Conservation (phyloP, 2,113 vertebrate species). For the Rattus norvegicus region DNA sequence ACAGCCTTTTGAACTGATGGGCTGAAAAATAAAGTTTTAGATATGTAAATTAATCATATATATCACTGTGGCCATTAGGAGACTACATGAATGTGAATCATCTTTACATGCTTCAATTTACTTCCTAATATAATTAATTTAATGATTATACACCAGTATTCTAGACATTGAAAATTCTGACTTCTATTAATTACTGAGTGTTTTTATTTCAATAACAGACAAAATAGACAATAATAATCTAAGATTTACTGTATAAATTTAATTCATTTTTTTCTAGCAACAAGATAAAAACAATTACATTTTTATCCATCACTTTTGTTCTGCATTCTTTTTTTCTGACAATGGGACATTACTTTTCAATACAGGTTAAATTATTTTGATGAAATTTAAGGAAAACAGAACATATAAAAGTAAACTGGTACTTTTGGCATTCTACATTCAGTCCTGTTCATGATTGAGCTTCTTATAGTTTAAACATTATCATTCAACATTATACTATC, state of each 20-base stretch:
- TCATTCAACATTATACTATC: neutral
- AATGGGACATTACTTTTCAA: neutral
- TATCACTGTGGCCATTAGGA: neutral
- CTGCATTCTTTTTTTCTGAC: neutral
- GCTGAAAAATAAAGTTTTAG: neutral
- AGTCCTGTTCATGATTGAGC: neutral
- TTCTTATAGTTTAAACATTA: neutral
- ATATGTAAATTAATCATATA: neutral
- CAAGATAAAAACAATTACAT: neutral
- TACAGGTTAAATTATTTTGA: neutral
- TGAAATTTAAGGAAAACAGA: neutral
- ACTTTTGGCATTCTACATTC: slow-evolving; percentile 13
- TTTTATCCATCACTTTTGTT: neutral
- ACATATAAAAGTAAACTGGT: neutral
- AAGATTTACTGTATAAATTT: neutral
- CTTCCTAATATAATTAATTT: neutral
- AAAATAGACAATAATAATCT: neutral
- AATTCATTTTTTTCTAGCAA: neutral
- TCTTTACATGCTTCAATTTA: neutral
- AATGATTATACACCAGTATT: neutral
- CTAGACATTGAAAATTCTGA: neutral
- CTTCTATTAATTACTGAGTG: neutral
- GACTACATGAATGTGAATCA: neutral
- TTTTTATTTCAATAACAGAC: neutral
- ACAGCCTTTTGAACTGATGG: neutral